Percentiles rank a stretch among this genome's conserved stretches.
Conservation (phyloP, 2,797 vertebrate genomes). For the Heteromormyrus szaboi region DNA sequence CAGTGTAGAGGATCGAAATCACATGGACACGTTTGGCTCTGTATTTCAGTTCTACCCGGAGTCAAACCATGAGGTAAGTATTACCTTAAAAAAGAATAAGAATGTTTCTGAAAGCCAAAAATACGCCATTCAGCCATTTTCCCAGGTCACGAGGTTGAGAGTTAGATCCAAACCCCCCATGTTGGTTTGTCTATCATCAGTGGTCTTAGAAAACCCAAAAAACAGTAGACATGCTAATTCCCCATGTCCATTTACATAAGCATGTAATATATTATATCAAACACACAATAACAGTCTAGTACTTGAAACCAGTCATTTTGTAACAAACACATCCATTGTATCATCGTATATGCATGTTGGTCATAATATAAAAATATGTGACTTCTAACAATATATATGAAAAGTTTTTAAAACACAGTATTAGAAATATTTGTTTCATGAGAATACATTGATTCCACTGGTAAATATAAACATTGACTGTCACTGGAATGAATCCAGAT, state of each 20-base stretch:
- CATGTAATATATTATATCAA: neutral
- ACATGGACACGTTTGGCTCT: neutral
- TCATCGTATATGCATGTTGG: neutral
- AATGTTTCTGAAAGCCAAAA: neutral
- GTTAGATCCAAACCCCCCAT: neutral
- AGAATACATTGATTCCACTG: neutral
- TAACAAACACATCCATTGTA: neutral
- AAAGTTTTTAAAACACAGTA: neutral
- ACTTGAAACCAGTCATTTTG: neutral
- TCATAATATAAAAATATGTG: neutral
- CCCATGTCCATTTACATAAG: neutral
- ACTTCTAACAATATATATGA: neutral
- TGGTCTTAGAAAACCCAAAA: neutral
- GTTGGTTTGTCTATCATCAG: neutral
- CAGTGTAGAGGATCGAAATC: neutral
- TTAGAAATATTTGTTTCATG: neutral
- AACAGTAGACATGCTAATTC: neutral
- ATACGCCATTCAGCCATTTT: neutral
- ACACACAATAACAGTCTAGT: neutral
- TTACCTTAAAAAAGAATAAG: neutral
- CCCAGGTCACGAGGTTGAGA: neutral
- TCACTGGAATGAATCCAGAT: conserved; percentile 6
- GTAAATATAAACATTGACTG: neutral
- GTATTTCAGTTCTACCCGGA: neutral
- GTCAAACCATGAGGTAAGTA: neutral